Percentiles rank a stretch among this genome's conserved stretches.
Conservation (phyloP, 2,888 invertebrate species). For the Apamea crenata region DNA sequence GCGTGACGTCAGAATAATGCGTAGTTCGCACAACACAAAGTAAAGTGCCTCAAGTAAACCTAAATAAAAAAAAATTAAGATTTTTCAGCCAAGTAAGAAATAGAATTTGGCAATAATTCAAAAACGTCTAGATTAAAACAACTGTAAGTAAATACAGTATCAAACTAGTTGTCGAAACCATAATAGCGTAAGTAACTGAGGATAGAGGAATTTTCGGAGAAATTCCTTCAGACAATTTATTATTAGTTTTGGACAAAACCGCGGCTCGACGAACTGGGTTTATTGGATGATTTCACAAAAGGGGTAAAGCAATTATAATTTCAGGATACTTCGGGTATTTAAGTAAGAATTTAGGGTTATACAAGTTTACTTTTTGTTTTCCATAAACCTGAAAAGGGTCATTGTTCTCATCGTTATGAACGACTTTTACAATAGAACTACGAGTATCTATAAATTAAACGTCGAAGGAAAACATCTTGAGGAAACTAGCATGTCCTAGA, state of each 20-base stretch:
- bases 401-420: background rate
- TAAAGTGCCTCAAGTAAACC: no score
- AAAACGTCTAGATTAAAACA: background rate
- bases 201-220: slow-evolving; percentile 48
- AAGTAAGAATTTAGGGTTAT: slow-evolving; percentile 28
- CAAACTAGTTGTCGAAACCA: slow-evolving; percentile 14
- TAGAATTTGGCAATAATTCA: background rate
- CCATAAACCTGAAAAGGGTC: no score
- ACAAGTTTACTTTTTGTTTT: background rate
- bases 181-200: slow-evolving; percentile 37
- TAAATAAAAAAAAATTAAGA: background rate
- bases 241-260: slow-evolving; percentile 67
- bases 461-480: no score
- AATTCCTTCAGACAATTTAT: slow-evolving; percentile 61
- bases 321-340: slow-evolving; percentile 39
- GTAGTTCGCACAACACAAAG: no score
- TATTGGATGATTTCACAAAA: slow-evolving; percentile 61
- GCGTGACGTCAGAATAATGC: no score
- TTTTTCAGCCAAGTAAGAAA: background rate
- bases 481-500: no score
- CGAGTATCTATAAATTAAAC: background rate
- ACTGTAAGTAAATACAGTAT: background rate
- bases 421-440: background rate
- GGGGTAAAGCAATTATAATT: slow-evolving; percentile 56
- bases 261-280: slow-evolving; percentile 31